A percentile compares a stretch with the other conserved stretches of the same genome.
phyloP scores from a whole-genome alignment of 2,113 vertebrate genomes.

The Penelope pileata region DNA sequence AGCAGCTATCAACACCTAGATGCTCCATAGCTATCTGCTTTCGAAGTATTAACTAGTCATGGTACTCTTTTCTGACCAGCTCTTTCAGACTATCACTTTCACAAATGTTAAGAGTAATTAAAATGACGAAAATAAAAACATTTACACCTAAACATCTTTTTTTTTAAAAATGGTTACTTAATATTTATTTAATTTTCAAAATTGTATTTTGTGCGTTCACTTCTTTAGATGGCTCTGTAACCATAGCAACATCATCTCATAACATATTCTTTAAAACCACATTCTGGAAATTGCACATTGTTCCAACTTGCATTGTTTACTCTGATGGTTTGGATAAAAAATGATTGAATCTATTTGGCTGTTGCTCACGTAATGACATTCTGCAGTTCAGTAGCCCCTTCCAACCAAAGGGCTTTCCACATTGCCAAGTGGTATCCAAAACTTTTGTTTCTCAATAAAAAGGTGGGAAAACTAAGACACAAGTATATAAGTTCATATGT shows the following conservation, averaged over 20 bases:
- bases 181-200: slow-evolving; percentile 9
- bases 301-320: slow-evolving; percentile 1
- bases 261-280: slow-evolving; percentile 23
- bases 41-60: background rate
- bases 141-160: background rate
- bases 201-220: background rate
- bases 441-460: no score
- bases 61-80: background rate
- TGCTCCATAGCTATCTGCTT: background rate
- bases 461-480: background rate
- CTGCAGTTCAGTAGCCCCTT: background rate
- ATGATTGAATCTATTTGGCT: background rate
- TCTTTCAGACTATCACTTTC: background rate
- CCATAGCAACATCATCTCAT: slow-evolving; percentile 22
- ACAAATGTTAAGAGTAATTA: background rate
- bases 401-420: rapidly evolving
- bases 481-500: background rate
- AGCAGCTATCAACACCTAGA: background rate
- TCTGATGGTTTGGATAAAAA: slow-evolving; percentile 8
- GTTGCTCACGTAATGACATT: background rate
- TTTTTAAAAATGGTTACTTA: background rate
- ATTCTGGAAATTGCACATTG: slow-evolving; percentile 9
- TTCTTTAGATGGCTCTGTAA: slow-evolving; percentile 29
- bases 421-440: background rate
- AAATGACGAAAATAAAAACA: slow-evolving; percentile 4